Base-by-base conservation (phyloP, 2,797 vertebrate genomes). In the Tarsius wallacei region DNA sequence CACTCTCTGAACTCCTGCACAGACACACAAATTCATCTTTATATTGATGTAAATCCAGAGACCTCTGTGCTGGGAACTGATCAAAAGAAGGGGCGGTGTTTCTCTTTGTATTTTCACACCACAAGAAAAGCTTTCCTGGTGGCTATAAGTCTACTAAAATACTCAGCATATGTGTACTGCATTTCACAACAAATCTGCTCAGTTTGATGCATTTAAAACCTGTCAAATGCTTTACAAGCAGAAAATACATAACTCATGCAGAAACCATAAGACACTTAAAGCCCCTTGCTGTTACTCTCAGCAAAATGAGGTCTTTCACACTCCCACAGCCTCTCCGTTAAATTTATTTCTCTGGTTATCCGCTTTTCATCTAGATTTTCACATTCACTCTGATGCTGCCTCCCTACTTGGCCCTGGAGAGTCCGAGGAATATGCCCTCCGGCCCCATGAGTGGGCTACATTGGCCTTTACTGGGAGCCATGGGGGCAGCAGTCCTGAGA, bases 141-240 rank as follows among this genome's bases (percentile, higher is more conserved):
- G 71, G 57, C 86, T 83, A 19, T 24, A 53, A 93, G 55, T 63
- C 66, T 68, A 55, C 51, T 47, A 89, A 97, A 90, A 77, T 66
- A 68, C 47, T 82, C 81, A 74, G 66, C 53, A 61, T 57, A 66
- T 53, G 66, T 77, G 68, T 42, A 21, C 59, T 53, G 61, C 77
- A 66, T 84, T 94, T 90, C 92, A 93, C 74, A 61, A 73, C 42
- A 87, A 68, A 94, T 76, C 80, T 94, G 86, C 91, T 97, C 80
- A 21, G 14, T 76, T 92, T 74, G 61, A 87, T 93, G 85, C 81
- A 74, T 91, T 91, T 82, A 93, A 89, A 97, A 94, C 22, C 73
- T 86, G 55, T 93, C 93, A 87, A 36, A 86, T 64, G 55, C 68
- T 96, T 84, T 88, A 91, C 70, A 96, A 51, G 85, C 85, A 95